Evolutionary conservation across 1,140 invertebrate genomes (phyloP).

Genomic region (Drosophila nasuta): DNA sequence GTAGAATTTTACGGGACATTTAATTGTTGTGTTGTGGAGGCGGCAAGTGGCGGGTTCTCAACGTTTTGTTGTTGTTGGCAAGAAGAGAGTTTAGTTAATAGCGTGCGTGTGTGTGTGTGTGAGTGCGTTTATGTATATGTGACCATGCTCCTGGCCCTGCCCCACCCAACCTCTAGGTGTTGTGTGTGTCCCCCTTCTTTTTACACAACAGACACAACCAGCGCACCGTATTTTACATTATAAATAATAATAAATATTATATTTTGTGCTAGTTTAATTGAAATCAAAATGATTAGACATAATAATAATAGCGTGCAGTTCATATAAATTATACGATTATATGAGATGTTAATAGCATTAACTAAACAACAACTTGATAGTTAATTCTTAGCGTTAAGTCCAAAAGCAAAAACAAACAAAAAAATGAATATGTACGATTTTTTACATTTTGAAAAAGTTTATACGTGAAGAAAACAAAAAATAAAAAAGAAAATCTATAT

Average conservation of each 20-base stretch:
- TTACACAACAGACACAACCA: conserved; percentile 19
- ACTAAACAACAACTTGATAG: conserved; percentile 55
- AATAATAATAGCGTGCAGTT: conserved; percentile 42
- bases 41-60: conserved; percentile 1
- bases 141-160: conserved; percentile 1
- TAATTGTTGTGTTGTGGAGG: conserved; percentile 12
- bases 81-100: conserved; percentile 9
- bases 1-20: conserved; percentile 54
- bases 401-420: conserved; percentile 43
- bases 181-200: neutral
- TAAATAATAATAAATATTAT: conserved; percentile 21
- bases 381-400: conserved; percentile 68
- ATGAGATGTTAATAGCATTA: conserved; percentile 59
- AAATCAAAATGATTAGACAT: conserved; percentile 37
- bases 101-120: conserved; percentile 6
- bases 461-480: conserved; percentile 57
- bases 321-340: conserved; percentile 56
- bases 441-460: conserved; percentile 81
- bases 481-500: conserved; percentile 36
- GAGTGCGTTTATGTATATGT: conserved; percentile 3
- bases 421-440: conserved; percentile 64
- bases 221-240: conserved; percentile 37
- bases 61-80: conserved; percentile 28
- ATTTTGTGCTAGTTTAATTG: conserved; percentile 64
- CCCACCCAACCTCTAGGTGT: conserved; percentile 5